Evolutionary conservation across 2,113 vertebrate species (phyloP).

Genomic region (Rhabdornis inornatus): DNA sequence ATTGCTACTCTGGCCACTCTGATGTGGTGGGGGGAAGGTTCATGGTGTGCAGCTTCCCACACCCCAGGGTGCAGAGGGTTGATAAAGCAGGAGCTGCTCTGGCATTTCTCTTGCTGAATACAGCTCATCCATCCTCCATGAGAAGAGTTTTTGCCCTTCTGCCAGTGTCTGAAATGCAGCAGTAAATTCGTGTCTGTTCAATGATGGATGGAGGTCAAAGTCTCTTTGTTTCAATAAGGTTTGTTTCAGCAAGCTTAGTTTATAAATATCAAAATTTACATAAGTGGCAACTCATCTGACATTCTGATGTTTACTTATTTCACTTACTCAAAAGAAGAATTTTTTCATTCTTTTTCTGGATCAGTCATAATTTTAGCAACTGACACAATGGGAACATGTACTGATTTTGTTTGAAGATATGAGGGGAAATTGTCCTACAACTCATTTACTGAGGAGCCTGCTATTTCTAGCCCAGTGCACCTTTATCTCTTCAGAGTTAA

Average conservation of each 20-base stretch:
- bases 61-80: not conserved
- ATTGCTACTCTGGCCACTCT: not conserved
- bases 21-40: not conserved
- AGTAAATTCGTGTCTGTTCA: slow-evolving; percentile 2
- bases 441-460: not conserved
- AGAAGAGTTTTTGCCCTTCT: not conserved
- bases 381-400: not conserved
- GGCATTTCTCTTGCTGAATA: not conserved
- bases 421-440: not conserved
- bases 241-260: not conserved
- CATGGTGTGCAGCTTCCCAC: not conserved
- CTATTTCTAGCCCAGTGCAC: not conserved
- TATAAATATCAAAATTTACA: slow-evolving; percentile 51
- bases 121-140: not conserved
- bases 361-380: not conserved
- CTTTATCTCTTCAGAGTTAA: not conserved
- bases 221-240: slow-evolving; percentile 1
- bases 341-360: not conserved
- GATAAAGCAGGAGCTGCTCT: not conserved
- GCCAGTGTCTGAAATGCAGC: not conserved
- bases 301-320: slow-evolving; percentile 3
- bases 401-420: not conserved
- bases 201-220: not conserved
- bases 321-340: not conserved
- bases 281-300: slow-evolving; percentile 9